A percentile compares a stretch with the other conserved stretches of the same genome.
Evolutionary conservation across 2,888 invertebrate species (phyloP).

Genomic region (Callyntrura guangdongensis): DNA sequence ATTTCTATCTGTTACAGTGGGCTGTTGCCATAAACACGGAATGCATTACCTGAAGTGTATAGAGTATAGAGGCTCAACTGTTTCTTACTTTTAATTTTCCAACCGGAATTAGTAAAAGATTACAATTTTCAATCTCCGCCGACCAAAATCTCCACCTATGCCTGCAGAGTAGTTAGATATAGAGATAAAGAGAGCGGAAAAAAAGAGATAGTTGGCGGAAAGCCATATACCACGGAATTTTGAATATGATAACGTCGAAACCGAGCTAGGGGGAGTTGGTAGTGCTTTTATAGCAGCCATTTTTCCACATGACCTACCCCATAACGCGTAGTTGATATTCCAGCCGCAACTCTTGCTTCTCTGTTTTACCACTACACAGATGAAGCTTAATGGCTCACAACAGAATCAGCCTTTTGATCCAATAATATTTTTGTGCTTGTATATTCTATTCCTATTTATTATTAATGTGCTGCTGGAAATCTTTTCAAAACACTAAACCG

Average conservation of each 20-base stretch:
- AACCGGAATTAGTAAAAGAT: too few relatives aligned
- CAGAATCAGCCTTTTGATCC: slow-evolving; percentile 11
- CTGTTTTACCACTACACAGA: not conserved
- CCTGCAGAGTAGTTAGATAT: too few relatives aligned
- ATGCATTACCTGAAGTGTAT: too few relatives aligned
- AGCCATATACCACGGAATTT: too few relatives aligned
- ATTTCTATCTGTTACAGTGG: not conserved
- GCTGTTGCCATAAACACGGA: not conserved
- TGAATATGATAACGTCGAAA: too few relatives aligned
- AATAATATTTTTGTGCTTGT: not conserved
- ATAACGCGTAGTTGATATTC: not conserved
- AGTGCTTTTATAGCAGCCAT: slow-evolving; percentile 11
- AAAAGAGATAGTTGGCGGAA: too few relatives aligned
- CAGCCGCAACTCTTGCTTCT: not conserved
- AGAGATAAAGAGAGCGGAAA: too few relatives aligned
- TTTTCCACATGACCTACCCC: slow-evolving; percentile 28
- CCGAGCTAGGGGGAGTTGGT: not conserved
- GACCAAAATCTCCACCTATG: too few relatives aligned
- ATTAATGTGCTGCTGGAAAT: slow-evolving; percentile 6
- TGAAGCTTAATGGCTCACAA: not conserved
- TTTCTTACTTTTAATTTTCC: too few relatives aligned
- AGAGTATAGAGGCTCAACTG: too few relatives aligned
- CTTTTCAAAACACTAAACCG: slow-evolving; percentile 4
- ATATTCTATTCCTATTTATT: not conserved
- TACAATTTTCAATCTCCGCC: too few relatives aligned